Evolutionary conservation across 2,797 vertebrate genomes (phyloP).

Genomic region (Etheostoma perlongum): DNA sequence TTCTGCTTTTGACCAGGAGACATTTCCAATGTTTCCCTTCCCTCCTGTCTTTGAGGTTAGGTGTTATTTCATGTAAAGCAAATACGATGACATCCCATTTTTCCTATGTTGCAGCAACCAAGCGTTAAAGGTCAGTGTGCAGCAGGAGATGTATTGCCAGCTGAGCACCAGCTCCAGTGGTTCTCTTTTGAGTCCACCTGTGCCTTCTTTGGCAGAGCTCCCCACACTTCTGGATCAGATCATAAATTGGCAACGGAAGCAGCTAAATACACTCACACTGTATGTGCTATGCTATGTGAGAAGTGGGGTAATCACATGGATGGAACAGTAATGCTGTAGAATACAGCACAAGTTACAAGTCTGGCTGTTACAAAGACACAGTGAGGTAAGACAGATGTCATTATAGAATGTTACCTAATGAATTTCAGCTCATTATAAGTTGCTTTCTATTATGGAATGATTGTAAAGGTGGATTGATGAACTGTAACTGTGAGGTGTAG

Average conservation of each 20-base stretch:
- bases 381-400: background rate
- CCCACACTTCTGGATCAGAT: constrained; percentile 56
- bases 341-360: background rate
- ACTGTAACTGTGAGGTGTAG: background rate
- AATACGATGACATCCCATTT: constrained; percentile 50
- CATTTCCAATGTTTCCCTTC: constrained; percentile 11
- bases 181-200: constrained; percentile 77
- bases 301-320: constrained; percentile 34
- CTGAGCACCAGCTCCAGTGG: constrained; percentile 36
- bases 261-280: constrained; percentile 28
- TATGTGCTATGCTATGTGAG: constrained; percentile 27
- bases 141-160: constrained; percentile 29
- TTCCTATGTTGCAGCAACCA: constrained; percentile 37
- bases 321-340: background rate
- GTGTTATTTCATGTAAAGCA: constrained; percentile 46
- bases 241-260: constrained; percentile 46
- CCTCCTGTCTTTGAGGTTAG: constrained; percentile 39
- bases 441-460: background rate
- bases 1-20: constrained; percentile 4
- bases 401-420: background rate
- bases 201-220: constrained; percentile 55
- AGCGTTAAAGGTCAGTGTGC: constrained; percentile 22
- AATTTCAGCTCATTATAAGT: background rate
- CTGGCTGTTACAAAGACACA: background rate
- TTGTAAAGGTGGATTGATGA: background rate